Evolutionary conservation across 2,888 invertebrate species (phyloP).

Genomic region (Hecatera dysodea): DNA sequence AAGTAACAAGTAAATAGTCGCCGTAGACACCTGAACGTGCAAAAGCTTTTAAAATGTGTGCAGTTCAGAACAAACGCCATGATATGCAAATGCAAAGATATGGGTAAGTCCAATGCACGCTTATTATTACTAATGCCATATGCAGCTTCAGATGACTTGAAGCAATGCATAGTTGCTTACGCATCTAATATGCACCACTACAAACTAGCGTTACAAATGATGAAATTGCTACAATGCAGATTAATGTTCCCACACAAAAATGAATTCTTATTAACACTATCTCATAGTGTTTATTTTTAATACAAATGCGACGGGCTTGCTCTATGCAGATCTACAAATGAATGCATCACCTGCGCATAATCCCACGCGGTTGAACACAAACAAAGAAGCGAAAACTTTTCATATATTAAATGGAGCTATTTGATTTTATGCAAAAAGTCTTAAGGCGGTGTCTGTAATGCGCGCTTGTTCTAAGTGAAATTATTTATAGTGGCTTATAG

Average conservation of each 20-base stretch:
- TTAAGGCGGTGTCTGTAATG: constrained; percentile 48
- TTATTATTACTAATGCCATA: constrained; percentile 14
- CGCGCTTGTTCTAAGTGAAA: constrained; percentile 60
- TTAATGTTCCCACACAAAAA: constrained; percentile 39
- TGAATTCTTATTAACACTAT: constrained; percentile 28
- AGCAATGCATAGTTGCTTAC: constrained; percentile 13
- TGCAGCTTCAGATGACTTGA: background rate
- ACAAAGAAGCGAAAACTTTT: constrained; percentile 50
- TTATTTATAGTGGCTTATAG: constrained; percentile 63
- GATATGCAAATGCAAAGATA: constrained; percentile 19
- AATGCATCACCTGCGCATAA: constrained; percentile 58
- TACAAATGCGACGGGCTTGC: constrained; percentile 11
- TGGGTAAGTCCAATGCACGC: background rate
- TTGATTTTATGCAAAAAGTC: constrained; percentile 53
- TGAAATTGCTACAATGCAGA: constrained; percentile 22
- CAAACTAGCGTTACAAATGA: constrained; percentile 18
- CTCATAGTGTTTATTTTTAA: constrained; percentile 47
- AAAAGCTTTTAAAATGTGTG: constrained; percentile 21
- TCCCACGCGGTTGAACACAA: constrained; percentile 54
- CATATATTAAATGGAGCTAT: constrained; percentile 42
- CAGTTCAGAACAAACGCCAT: constrained; percentile 13
- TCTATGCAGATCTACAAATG: constrained; percentile 51
- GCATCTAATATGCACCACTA: constrained; percentile 23
- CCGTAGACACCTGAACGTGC: background rate
- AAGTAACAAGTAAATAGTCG: constrained; percentile 31